A percentile compares a stretch with the other conserved stretches of the same genome.
phyloP scores from a whole-genome alignment of 2,797 vertebrate genomes.

The Hypotaenidia philippensis region DNA sequence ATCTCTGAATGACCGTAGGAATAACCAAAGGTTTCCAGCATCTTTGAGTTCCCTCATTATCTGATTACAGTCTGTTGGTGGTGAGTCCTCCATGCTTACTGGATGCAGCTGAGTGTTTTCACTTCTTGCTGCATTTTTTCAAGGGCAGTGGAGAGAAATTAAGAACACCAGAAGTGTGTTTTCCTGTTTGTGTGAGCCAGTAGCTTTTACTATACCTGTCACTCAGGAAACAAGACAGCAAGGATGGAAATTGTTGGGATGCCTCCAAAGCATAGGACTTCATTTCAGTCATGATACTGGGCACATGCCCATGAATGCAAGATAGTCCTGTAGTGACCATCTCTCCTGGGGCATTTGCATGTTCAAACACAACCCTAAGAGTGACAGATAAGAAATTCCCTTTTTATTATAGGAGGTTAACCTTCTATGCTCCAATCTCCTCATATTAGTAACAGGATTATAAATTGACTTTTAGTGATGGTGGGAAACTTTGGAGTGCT shows the following conservation, averaged over 20 bases:
- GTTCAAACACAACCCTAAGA: neutral
- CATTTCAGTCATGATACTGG: neutral
- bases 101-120: neutral
- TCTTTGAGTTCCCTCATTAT: neutral
- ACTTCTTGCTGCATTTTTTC: neutral
- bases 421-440: neutral
- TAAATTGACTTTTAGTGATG: neutral
- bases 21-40: neutral
- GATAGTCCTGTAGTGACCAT: neutral
- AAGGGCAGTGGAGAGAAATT: neutral
- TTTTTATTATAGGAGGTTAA: neutral
- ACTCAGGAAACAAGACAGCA: neutral
- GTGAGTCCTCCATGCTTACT: fast-evolving
- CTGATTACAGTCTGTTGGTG: neutral
- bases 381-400: neutral
- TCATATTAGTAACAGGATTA: neutral
- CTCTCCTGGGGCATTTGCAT: neutral
- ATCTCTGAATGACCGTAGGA: neutral
- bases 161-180: neutral
- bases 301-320: neutral
- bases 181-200: neutral
- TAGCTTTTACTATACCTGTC: neutral
- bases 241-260: neutral
- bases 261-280: neutral
- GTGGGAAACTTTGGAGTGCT: fast-evolving